Evolutionary conservation across 2,888 invertebrate genomes (phyloP).

Genomic region (Eupsilia transversa): DNA sequence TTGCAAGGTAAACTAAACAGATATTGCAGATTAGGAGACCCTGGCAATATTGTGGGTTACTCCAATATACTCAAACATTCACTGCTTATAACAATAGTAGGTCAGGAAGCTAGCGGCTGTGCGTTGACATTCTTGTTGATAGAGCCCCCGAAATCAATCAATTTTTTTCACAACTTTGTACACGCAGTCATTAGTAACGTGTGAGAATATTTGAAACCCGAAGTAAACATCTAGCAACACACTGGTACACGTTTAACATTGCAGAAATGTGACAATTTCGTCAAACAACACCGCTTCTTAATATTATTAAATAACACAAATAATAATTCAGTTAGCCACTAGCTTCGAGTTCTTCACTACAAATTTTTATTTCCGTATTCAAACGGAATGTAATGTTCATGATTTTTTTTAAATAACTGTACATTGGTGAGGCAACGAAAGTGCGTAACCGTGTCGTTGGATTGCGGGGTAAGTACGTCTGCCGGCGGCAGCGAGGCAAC

Average conservation of each 20-base stretch:
- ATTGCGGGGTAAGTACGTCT: conserved; percentile 18
- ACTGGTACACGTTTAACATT: neutral
- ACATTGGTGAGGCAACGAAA: conserved; percentile 56
- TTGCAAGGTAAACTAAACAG: neutral
- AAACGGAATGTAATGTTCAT: conserved; percentile 62
- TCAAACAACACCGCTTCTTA: neutral
- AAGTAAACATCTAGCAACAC: neutral
- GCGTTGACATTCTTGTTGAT: neutral
- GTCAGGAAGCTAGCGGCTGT: conserved; percentile 32
- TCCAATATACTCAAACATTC: conserved; percentile 36
- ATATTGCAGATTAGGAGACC: neutral
- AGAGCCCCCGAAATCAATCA: neutral
- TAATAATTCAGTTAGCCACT: conserved; percentile 14
- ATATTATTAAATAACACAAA: conserved; percentile 5
- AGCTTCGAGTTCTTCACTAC: conserved; percentile 37
- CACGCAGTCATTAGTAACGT: neutral
- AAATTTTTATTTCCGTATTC: conserved; percentile 56
- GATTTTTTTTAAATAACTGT: conserved; percentile 51
- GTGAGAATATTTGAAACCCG: neutral
- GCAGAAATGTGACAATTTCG: neutral
- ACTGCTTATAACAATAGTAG: conserved; percentile 31
- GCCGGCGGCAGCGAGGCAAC: neutral
- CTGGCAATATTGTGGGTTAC: neutral
- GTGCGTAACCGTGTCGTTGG: conserved; percentile 41
- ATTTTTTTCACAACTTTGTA: neutral